phyloP scores from a whole-genome alignment of 2,888 invertebrate genomes.

The Lepidochitona cinerea region DNA sequence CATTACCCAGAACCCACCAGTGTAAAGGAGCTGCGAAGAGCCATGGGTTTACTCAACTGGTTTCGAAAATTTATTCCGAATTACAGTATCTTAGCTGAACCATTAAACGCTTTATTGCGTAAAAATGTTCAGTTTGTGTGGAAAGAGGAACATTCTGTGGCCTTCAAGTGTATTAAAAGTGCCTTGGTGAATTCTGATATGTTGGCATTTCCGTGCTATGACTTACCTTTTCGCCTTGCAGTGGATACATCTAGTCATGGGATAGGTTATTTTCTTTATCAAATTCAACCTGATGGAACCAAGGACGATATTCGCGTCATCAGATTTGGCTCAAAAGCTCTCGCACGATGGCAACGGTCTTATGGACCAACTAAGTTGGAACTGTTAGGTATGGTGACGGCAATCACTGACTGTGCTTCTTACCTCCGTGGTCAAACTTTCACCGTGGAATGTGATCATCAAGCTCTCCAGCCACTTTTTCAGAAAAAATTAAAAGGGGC shows the following conservation, averaged over 20 bases:
- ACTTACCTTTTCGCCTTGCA: slow-evolving; percentile 9
- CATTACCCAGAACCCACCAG: slow-evolving; percentile 1
- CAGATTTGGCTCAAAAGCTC: background rate
- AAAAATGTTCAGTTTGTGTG: slow-evolving; percentile 10
- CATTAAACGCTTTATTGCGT: background rate
- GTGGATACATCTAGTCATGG: slow-evolving; percentile 14
- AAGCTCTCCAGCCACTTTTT: slow-evolving; percentile 1
- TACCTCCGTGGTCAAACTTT: background rate
- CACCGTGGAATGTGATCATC: slow-evolving; percentile 4
- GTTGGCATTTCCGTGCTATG: slow-evolving; percentile 17
- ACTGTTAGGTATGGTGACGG: background rate
- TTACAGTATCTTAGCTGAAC: slow-evolving; percentile 2
- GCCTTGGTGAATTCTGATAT: slow-evolving; percentile 8
- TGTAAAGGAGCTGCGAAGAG: slow-evolving; percentile 2
- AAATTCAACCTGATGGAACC: background rate
- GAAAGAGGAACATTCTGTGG: background rate
- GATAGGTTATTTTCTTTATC: slow-evolving; percentile 5
- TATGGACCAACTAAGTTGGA: slow-evolving; percentile 4
- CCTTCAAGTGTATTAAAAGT: slow-evolving; percentile 5
- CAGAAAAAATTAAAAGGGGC: background rate
- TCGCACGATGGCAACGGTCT: background rate
- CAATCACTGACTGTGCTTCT: background rate
- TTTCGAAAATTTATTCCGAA: slow-evolving; percentile 11
- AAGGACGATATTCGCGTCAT: background rate
- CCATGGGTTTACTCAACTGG: slow-evolving; percentile 10